Base-by-base conservation (phyloP, 2,113 vertebrate genomes). In the Callaeas wilsoni region DNA sequence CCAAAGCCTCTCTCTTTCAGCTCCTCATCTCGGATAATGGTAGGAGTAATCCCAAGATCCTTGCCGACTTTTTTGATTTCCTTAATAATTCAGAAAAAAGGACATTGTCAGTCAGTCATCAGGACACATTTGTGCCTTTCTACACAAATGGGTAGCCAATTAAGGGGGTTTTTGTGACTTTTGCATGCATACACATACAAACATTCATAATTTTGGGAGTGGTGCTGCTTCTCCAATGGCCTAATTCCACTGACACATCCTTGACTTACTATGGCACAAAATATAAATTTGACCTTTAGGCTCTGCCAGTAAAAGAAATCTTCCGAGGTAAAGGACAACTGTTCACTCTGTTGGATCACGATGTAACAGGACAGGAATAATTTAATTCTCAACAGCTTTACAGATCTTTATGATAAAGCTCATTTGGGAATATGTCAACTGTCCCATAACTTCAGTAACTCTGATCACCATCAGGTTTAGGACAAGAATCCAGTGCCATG, bases 1-100 rank as follows among this genome's bases (percentile, higher is more conserved):
- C 99, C 99, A 96, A 99, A 99, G 33, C 99, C 99, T 98, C 92
- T 98, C 15, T 98, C 97, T 81, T 98, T 99, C 88, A 99, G 98
- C 75, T 99, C 99, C 86, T 99, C 98, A 63, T 99, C 99, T 55
- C 98, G 98, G 94, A 99, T 98, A 94, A 99, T 96, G 26, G 98
- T 98, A 44, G 99, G 99, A 95, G 97, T 97, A 69, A 99, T 99
- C 89, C 98, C 98, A 76, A 99, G 97, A 56, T 99, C 99, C 62
- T 98, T 97, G 49, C 98, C 99, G 60, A 99, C 99, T 69, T 97
- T 97, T 90, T 97, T 99, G 93, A 99, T 99, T 97, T 99, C 99
- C 99, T 99, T 97, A 46, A 95, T 7, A 59, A 62, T 76, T 65
- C 92, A 50, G 92, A 85, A 81, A 96, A 96, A 95, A 85, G 37